These are phyloP conservation scores for Halyomorpha halys DNA, from an alignment of 1,140 invertebrate genomes.

Conservation along the genomic window DNA sequence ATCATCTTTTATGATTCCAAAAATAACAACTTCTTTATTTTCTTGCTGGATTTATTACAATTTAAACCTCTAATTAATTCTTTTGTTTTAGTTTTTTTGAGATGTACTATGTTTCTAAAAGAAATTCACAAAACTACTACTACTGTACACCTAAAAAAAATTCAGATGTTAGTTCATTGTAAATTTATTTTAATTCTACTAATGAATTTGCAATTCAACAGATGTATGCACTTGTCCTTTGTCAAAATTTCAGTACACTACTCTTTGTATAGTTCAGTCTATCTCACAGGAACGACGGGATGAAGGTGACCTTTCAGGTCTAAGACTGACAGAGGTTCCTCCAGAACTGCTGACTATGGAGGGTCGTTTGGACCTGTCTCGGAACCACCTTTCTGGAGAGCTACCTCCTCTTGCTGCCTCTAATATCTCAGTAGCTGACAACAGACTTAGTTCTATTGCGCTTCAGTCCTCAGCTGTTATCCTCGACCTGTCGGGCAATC, in stretches of 20 bases:
- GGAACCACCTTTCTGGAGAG: not conserved
- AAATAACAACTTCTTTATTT: too few relatives aligned
- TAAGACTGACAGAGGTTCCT: not conserved
- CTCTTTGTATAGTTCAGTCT: not conserved
- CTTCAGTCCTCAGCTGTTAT: constrained; percentile 34
- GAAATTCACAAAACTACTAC: too few relatives aligned
- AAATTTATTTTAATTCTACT: too few relatives aligned
- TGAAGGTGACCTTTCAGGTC: not conserved
- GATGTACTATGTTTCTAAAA: too few relatives aligned
- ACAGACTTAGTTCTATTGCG: constrained; percentile 27
- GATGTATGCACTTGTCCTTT: too few relatives aligned
- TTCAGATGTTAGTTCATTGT: too few relatives aligned
- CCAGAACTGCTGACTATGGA: not conserved
- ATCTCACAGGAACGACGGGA: not conserved
- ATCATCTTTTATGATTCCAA: too few relatives aligned
- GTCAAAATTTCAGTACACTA: not conserved
- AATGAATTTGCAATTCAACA: too few relatives aligned
- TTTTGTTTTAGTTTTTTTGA: too few relatives aligned
- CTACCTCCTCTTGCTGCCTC: not conserved
- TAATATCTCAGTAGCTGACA: constrained; percentile 25
- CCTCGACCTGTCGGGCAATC: constrained; percentile 60
- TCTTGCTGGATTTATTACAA: too few relatives aligned
- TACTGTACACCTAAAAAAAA: too few relatives aligned
- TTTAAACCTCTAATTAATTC: too few relatives aligned
- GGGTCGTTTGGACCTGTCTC: constrained; percentile 4